Evolutionary conservation across 2,797 vertebrate species (phyloP), one percentile per base, ranked within the genome.

Genomic region (Chelon auratus): DNA sequence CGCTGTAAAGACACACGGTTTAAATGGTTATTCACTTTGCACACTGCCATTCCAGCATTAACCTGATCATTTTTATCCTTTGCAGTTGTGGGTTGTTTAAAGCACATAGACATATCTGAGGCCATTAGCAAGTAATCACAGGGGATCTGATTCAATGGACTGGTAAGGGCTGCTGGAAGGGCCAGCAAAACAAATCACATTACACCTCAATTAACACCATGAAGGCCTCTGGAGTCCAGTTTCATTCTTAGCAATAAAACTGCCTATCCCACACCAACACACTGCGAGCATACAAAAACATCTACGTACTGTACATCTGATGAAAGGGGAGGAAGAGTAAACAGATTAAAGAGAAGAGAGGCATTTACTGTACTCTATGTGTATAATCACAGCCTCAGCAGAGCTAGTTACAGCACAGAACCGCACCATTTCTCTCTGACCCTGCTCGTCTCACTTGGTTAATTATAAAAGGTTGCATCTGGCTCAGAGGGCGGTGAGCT

Each of bases 121-220:
- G 81, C 82, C 83, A 90, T 91, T 91, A 89, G 79, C 81, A 72
- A 77, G 78, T 81, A 81, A 88, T 90, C 82, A 48, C 87, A 60
- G 62, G 74, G 84, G 88, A 86, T 77, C 78, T 68, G 78, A 85
- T 78, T 89, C 84, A 88, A 80, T 89, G 84, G 84, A 82, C 66
- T 85, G 83, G 81, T 79, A 81, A 79, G 59, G 81, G 81, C 75
- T 84, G 72, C 72, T 72, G 60, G 75, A 87, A 87, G 78, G 67
- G 72, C 82, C 86, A 67, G 85, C 83, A 89, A 90, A 92, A 92
- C 89, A 93, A 92, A 92, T 86, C 83, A 83, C 84, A 88, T 89
- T 88, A 91, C 80, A 90, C 88, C 89, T 90, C 87, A 90, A 89
- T 93, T 92, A 93, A 90, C 83, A 89, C 85, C 66, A 57, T 15